These are phyloP conservation scores for Heliconius hortense DNA, from an alignment of 2,888 invertebrate species.

Conservation along the genomic window DNA sequence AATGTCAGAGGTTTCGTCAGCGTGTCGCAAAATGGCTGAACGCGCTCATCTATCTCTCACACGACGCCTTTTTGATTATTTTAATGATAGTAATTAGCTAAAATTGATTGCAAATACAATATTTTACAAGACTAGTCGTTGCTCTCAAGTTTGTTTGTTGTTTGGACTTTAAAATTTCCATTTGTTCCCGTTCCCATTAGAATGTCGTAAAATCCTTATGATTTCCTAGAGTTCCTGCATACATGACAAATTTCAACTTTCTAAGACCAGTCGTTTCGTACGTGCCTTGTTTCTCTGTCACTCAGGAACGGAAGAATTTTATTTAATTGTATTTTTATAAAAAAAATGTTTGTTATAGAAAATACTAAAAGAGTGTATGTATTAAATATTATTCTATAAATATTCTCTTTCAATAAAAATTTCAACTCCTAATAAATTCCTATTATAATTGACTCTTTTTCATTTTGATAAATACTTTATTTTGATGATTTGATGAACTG, in stretches of 20 bases:
- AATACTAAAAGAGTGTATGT: too few relatives aligned
- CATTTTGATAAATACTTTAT: too few relatives aligned
- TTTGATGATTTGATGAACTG: too few relatives aligned
- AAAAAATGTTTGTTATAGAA: too few relatives aligned
- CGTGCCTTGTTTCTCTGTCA: neutral
- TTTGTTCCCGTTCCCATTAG: neutral
- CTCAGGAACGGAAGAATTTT: neutral
- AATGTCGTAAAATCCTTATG: neutral
- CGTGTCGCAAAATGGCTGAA: constrained; percentile 40
- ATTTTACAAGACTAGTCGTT: neutral
- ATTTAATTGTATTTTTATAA: too few relatives aligned
- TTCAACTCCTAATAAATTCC: too few relatives aligned
- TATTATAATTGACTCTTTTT: too few relatives aligned
- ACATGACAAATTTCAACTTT: neutral
- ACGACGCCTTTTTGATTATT: neutral
- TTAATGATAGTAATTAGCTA: constrained; percentile 14
- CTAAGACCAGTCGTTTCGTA: neutral
- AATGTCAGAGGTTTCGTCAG: constrained; percentile 59
- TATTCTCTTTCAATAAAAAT: too few relatives aligned
- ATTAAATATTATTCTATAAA: too few relatives aligned
- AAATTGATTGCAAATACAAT: constrained; percentile 3
- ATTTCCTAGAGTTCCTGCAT: neutral
- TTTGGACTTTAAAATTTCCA: neutral
- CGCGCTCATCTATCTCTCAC: constrained; percentile 2
- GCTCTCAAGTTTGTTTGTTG: neutral